phyloP scores from a whole-genome alignment of 37 sponge, comb jelly and placozoan genomes.

The Dysidea cf. avara region DNA sequence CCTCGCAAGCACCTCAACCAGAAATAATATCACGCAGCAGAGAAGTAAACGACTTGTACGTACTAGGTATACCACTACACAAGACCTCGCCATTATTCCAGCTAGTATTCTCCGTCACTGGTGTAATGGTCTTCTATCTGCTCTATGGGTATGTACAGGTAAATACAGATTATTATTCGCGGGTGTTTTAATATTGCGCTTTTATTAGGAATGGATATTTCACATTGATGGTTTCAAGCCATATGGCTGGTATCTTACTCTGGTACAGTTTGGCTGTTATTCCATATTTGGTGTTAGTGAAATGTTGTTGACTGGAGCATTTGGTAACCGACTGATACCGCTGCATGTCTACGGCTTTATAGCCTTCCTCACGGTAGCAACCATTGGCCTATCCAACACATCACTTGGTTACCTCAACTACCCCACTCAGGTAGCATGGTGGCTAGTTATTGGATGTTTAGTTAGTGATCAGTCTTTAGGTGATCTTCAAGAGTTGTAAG shows the following conservation, averaged over 20 bases:
- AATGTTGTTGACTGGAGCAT: constrained; percentile 14
- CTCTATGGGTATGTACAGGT: constrained; percentile 80
- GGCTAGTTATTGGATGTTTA: neutral
- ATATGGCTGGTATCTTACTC: constrained; percentile 78
- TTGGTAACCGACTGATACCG: constrained; percentile 42
- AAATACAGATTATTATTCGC: neutral
- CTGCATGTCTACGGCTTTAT: constrained; percentile 44
- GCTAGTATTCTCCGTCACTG: constrained; percentile 33
- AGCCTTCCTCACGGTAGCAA: constrained; percentile 72
- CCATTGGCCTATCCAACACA: constrained; percentile 83
- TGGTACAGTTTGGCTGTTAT: constrained; percentile 76
- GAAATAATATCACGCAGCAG: neutral
- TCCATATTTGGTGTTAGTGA: constrained; percentile 53
- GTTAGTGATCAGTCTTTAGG: constrained; percentile 21
- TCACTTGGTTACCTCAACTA: constrained; percentile 86
- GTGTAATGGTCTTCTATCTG: constrained; percentile 67
- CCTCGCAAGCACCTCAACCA: too few relatives aligned
- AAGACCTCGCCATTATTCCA: constrained; percentile 31
- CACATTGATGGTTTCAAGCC: constrained; percentile 70
- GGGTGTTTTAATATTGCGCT: neutral
- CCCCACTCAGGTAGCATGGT: constrained; percentile 72
- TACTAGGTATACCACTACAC: constrained; percentile 46
- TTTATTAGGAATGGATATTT: constrained; percentile 78
- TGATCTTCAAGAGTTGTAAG: constrained; percentile 88
- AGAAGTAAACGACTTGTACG: neutral